These are phyloP conservation scores for Anas platyrhynchos DNA, from an alignment of 2,113 vertebrate species.

Conservation along the genomic window DNA sequence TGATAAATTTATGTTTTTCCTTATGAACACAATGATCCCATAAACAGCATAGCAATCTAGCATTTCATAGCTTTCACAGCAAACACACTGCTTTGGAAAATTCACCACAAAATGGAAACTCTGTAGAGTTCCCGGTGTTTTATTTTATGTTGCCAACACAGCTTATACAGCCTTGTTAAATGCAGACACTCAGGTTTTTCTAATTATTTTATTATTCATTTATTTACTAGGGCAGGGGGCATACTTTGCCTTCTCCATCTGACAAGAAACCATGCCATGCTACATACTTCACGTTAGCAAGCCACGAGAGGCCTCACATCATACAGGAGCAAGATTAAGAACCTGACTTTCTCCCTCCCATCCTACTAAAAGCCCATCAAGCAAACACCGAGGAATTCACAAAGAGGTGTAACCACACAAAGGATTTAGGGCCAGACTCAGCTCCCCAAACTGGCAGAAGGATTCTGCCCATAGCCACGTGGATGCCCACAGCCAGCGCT, in stretches of 20 bases:
- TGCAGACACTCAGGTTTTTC: not conserved
- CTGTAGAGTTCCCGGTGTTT: not conserved
- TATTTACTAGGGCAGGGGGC: not conserved
- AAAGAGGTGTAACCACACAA: not conserved
- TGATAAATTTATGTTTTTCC: not conserved
- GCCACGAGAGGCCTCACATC: accelerated
- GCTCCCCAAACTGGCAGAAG: accelerated
- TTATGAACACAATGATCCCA: not conserved
- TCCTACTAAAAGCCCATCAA: not conserved
- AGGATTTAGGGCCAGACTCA: not conserved
- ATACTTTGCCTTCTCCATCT: not conserved
- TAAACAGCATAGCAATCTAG: not conserved
- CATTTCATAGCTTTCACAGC: not conserved
- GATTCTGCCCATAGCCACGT: not conserved
- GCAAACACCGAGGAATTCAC: not conserved
- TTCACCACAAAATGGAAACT: not conserved
- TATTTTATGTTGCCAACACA: not conserved
- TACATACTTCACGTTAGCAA: accelerated
- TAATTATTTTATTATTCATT: not conserved
- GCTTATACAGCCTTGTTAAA: not conserved
- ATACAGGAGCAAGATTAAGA: not conserved
- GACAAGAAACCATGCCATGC: not conserved
- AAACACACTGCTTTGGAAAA: not conserved
- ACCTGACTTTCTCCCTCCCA: not conserved
- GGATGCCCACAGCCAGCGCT: not conserved